A percentile compares a stretch with the other conserved stretches of the same genome.
Evolutionary conservation across 23 tunicate species (phyloP).

Genomic region (Ciona savignyi): DNA sequence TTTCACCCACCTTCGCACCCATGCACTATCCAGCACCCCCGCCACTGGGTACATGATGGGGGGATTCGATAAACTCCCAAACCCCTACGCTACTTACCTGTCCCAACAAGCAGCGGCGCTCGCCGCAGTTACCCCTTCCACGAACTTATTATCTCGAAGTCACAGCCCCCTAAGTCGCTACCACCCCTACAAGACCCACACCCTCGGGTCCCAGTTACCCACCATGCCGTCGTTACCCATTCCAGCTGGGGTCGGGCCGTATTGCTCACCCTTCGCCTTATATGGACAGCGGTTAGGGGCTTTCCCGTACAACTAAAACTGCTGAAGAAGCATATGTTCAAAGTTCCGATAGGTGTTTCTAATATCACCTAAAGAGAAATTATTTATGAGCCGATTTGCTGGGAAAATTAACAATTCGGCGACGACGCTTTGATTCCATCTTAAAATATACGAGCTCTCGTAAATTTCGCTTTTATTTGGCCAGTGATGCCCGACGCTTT

Average conservation of each 20-base stretch:
- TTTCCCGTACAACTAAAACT: background rate
- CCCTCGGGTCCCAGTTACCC: conserved; percentile 19
- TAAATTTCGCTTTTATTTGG: too few species aligned
- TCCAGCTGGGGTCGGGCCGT: conserved; percentile 55
- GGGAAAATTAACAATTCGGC: too few species aligned
- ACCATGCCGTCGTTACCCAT: conserved; percentile 33
- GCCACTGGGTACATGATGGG: conserved; percentile 8
- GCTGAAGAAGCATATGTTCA: too few species aligned
- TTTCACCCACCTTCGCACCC: conserved; percentile 52
- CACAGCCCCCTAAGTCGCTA: conserved; percentile 42
- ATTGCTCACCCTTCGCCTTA: conserved; percentile 48
- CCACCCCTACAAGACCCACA: conserved; percentile 47
- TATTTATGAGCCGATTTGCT: too few species aligned
- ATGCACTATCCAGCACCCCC: conserved; percentile 25
- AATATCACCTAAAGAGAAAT: too few species aligned
- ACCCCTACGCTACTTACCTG: conserved; percentile 43
- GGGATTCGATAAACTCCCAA: conserved; percentile 34
- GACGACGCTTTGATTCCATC: too few species aligned
- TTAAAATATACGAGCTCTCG: too few species aligned
- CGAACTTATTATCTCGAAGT: conserved; percentile 20
- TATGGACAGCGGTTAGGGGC: conserved; percentile 58
- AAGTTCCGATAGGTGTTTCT: too few species aligned
- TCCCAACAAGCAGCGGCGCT: conserved; percentile 37
- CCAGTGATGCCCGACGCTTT: too few species aligned
- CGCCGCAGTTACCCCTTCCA: conserved; percentile 37